Evolutionary conservation across 1,140 invertebrate species (phyloP).

Genomic region (Ooceraea biroi): DNA sequence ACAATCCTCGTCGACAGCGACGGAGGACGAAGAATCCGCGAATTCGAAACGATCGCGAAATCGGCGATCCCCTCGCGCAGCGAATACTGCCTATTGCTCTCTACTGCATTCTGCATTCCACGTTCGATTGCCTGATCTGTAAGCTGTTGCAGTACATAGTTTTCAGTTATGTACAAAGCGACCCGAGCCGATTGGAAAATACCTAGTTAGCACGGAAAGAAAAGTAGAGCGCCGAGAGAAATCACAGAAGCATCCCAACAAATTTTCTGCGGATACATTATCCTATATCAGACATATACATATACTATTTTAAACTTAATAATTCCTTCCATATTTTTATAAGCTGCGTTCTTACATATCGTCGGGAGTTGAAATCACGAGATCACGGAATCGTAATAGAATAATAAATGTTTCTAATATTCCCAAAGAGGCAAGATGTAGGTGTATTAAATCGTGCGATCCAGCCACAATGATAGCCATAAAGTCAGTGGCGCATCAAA

Average conservation of each 20-base stretch:
- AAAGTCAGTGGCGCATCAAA: conserved; percentile 45
- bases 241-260: too few relatives aligned
- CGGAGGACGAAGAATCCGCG: conserved; percentile 9
- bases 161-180: not conserved
- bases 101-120: conserved; percentile 9
- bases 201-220: too few relatives aligned
- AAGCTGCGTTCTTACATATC: too few relatives aligned
- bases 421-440: not conserved
- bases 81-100: too few relatives aligned
- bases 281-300: too few relatives aligned
- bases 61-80: conserved; percentile 9
- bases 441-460: conserved; percentile 34
- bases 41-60: conserved; percentile 18
- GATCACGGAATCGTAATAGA: not conserved
- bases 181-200: not conserved
- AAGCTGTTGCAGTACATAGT: too few relatives aligned
- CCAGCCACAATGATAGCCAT: not conserved
- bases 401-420: conserved; percentile 44
- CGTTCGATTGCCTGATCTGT: too few relatives aligned
- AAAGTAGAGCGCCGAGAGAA: too few relatives aligned
- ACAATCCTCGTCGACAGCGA: not conserved
- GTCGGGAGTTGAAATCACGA: not conserved
- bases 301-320: too few relatives aligned
- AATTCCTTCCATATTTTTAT: too few relatives aligned
- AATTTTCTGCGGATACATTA: too few relatives aligned